Evolutionary conservation across 1,140 invertebrate species (phyloP).

Genomic region (Eriosoma lanigerum): DNA sequence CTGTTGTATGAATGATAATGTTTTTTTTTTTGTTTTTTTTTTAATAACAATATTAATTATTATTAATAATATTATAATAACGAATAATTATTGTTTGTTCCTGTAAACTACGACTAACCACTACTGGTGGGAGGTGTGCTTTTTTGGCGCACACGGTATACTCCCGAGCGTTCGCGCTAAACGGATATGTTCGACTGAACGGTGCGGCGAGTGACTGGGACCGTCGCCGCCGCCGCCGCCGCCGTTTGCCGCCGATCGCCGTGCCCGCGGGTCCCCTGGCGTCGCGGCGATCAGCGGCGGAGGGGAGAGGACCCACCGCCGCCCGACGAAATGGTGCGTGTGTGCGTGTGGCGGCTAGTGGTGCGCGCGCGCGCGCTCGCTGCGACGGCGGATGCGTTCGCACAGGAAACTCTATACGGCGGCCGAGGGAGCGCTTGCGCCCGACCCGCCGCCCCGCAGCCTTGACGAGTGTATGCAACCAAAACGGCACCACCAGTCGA

Average conservation of each 20-base stretch:
- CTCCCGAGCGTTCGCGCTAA: constrained; percentile 50
- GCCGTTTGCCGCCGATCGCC: constrained; percentile 20
- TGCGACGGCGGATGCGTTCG: constrained; percentile 45
- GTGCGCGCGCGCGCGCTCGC: not conserved
- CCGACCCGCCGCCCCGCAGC: constrained; percentile 24
- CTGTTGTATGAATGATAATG: no score
- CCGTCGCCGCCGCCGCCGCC: constrained; percentile 25
- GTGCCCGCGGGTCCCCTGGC: constrained; percentile 16
- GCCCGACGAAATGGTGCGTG: not conserved
- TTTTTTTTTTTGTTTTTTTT: no score
- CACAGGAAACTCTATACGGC: constrained; percentile 38
- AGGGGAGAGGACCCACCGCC: not conserved
- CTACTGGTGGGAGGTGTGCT: constrained; percentile 50
- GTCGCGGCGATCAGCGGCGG: not conserved
- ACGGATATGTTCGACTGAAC: constrained; percentile 51
- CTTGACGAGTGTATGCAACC: constrained; percentile 49
- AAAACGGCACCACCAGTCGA: constrained; percentile 46
- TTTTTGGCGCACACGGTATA: constrained; percentile 50
- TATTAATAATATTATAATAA: not conserved
- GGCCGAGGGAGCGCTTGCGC: constrained; percentile 31
- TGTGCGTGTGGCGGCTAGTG: not conserved
- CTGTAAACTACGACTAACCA: constrained; percentile 51
- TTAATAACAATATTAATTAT: not conserved
- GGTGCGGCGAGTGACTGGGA: constrained; percentile 50
- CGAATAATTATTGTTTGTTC: no score